A percentile compares a stretch with the other conserved stretches of the same genome.
These are phyloP conservation scores for Zeuzera pyrina DNA, from an alignment of 2,888 invertebrate species.

Conservation along the genomic window DNA sequence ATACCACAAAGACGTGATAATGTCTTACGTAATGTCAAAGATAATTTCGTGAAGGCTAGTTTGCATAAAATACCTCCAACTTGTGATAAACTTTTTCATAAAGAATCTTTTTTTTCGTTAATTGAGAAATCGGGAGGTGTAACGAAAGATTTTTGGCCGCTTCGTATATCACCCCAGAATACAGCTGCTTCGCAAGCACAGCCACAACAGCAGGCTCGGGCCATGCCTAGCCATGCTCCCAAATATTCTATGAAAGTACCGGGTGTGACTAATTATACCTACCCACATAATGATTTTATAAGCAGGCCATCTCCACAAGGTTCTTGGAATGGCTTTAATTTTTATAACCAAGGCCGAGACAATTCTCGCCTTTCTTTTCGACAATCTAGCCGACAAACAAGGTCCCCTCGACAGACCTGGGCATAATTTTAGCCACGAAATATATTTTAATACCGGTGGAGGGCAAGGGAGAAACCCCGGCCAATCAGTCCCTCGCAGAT, in stretches of 20 bases:
- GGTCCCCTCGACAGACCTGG: neutral
- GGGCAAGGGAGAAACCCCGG: neutral
- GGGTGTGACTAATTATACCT: neutral
- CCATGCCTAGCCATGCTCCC: neutral
- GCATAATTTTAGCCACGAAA: neutral
- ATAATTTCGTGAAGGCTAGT: neutral
- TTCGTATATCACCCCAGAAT: neutral
- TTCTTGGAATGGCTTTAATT: no score
- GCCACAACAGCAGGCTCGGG: neutral
- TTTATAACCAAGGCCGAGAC: neutral
- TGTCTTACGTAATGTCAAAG: neutral
- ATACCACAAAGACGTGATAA: slow-evolving; percentile 3
- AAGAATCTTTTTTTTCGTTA: neutral
- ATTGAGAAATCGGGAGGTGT: neutral
- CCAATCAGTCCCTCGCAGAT: neutral
- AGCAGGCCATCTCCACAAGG: neutral
- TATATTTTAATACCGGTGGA: neutral
- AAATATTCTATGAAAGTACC: neutral
- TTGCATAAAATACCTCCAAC: neutral
- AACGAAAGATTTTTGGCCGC: neutral
- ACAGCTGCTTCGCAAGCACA: neutral
- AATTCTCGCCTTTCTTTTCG: neutral
- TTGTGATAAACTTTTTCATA: neutral
- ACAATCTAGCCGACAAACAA: neutral
- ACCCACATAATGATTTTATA: neutral